phyloP scores from a whole-genome alignment of 2,797 vertebrate species.

The Synaphobranchus kaupii region DNA sequence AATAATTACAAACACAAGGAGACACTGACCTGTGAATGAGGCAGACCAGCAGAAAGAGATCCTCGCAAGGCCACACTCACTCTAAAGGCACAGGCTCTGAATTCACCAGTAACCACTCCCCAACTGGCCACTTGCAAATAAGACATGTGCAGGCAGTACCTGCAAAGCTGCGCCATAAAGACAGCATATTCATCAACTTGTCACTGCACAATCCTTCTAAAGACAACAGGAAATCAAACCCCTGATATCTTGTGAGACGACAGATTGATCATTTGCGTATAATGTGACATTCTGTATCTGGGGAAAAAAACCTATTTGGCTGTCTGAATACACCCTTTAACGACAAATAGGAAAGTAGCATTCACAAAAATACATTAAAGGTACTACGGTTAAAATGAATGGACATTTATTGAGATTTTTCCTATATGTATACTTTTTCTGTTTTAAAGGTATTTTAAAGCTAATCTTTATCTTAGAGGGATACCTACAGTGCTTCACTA shows the following conservation, averaged over 20 bases:
- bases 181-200: neutral
- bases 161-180: neutral
- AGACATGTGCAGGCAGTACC: conserved; percentile 21
- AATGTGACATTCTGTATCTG: neutral
- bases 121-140: conserved; percentile 32
- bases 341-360: neutral
- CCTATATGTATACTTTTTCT: too few relatives aligned
- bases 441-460: neutral
- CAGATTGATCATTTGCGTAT: neutral
- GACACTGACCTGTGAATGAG: conserved; percentile 34
- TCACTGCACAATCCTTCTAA: neutral
- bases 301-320: neutral
- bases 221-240: conserved; percentile 1
- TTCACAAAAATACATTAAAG: neutral
- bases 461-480: neutral
- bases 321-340: neutral
- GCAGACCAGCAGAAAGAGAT: neutral
- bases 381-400: neutral
- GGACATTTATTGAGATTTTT: neutral
- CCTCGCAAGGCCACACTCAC: neutral
- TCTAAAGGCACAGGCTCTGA: neutral
- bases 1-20: conserved; percentile 10
- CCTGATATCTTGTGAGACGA: neutral
- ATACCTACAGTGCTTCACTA: neutral
- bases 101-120: conserved; percentile 20